Evolutionary conservation across 2,797 vertebrate genomes (phyloP), one percentile per base, ranked within the genome.

Genomic region (Crocodylus rhombifer): DNA sequence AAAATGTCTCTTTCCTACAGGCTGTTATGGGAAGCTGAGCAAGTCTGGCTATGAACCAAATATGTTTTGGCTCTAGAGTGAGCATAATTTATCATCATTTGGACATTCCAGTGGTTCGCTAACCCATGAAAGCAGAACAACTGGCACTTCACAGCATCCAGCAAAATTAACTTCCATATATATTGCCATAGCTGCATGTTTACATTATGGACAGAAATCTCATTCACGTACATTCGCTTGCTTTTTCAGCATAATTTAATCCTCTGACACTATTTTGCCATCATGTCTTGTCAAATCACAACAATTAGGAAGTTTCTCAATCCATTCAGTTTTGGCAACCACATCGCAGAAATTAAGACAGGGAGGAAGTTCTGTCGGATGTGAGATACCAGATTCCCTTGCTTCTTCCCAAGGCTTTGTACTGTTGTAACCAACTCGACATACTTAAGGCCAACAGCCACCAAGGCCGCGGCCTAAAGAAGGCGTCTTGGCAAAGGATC

Each of bases 71-170:
- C 95, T 97, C 94, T 88, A 79, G 14, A 42, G 86, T 15, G 87
- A 94, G 96, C 93, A 95, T 92, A 97, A 98, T 97, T 97, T 95
- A 97, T 90, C 77, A 94, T 96, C 92, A 94, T 96, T 96, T 96
- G 95, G 93, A 95, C 95, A 97, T 98, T 97, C 96, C 96, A 88
- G 96, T 94, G 97, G 96, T 96, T 97, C 96, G 92, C 82, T 90
- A 92, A 96, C 96, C 91, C 55, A 94, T 96, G 90, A 96, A 96
- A 96, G 93, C 96, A 94, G 87, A 91, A 97, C 97, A 97, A 95
- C 74, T 79, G 93, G 55, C 84, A 90, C 77, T 97, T 94, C 7
- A 85, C 79, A 95, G 82, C 56, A 94, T 83, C 85, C 87, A 81
- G 42, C 60, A 84, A 94, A 96, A 83, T 2, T 20, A 89, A 95